Evolutionary conservation across 2,888 invertebrate genomes (phyloP).

Genomic region (Zygogramma bicolorata): DNA sequence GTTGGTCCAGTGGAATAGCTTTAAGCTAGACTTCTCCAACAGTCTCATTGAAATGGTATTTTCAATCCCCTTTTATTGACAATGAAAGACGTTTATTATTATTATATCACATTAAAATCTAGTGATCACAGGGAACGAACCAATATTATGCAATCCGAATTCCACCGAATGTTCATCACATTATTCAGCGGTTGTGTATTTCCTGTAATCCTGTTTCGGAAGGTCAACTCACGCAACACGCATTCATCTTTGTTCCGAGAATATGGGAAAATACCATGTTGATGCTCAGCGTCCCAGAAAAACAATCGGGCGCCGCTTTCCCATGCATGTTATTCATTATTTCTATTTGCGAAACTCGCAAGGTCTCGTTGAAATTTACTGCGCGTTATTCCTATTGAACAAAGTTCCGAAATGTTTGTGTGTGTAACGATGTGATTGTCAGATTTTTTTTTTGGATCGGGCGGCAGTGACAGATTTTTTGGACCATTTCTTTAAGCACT

Average conservation of each 20-base stretch:
- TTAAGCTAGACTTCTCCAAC: no score
- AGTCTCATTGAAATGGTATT: no score
- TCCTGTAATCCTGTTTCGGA: neutral
- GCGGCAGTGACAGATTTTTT: no score
- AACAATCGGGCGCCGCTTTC: constrained; percentile 15
- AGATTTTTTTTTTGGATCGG: no score
- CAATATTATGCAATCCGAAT: neutral
- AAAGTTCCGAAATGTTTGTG: neutral
- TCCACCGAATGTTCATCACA: neutral
- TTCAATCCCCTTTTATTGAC: no score
- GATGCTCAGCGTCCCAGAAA: constrained; percentile 35
- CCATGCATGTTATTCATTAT: constrained; percentile 18
- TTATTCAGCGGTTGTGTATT: neutral
- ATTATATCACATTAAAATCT: no score
- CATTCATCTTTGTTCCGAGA: constrained; percentile 6
- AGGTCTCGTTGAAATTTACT: constrained; percentile 6
- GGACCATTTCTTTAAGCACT: no score
- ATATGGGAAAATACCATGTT: constrained; percentile 8
- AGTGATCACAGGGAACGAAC: no score
- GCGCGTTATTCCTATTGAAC: neutral
- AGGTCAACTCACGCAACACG: constrained; percentile 6
- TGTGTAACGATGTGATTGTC: neutral
- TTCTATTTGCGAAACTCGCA: constrained; percentile 8
- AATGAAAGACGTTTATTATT: no score
- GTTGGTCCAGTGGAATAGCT: no score